Percentiles rank a stretch among this genome's conserved stretches.
Evolutionary conservation across 2,797 vertebrate species (phyloP).

Genomic region (Betta splendens): DNA sequence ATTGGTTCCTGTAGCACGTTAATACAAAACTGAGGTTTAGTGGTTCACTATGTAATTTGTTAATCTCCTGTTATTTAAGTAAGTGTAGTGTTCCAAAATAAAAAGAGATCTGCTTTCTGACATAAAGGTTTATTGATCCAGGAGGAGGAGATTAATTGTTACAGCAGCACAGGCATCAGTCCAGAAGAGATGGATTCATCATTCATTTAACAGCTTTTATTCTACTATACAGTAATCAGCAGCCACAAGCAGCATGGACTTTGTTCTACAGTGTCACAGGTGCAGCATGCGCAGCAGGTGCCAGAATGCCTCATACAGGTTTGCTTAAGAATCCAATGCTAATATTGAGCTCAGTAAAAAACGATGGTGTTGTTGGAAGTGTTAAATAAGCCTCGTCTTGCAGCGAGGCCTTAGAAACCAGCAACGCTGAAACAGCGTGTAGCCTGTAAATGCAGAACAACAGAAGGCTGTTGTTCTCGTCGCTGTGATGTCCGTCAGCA

Average conservation of each 20-base stretch:
- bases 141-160: constrained; percentile 28
- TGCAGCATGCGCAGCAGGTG: not conserved
- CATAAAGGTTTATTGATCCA: constrained; percentile 39
- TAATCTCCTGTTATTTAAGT: constrained; percentile 28
- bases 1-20: not conserved
- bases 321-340: no score
- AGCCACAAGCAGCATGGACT: constrained; percentile 11
- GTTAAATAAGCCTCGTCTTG: not conserved
- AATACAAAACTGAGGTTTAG: constrained; percentile 2
- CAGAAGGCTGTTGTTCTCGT: no score
- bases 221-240: constrained; percentile 18
- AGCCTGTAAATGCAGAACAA: no score
- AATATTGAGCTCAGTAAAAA: no score
- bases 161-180: constrained; percentile 27
- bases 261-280: not conserved
- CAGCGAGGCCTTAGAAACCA: not conserved
- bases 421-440: not conserved
- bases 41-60: constrained; percentile 10
- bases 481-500: no score
- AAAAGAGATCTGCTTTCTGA: constrained; percentile 27
- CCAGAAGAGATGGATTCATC: constrained; percentile 3
- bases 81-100: constrained; percentile 21
- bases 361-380: not conserved
- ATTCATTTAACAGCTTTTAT: constrained; percentile 32
- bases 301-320: no score